A percentile compares a stretch with the other conserved stretches of the same genome.
Conservation (phyloP, 53 echinoderm and acorn worm genomes). For the Holothuria scabra region DNA sequence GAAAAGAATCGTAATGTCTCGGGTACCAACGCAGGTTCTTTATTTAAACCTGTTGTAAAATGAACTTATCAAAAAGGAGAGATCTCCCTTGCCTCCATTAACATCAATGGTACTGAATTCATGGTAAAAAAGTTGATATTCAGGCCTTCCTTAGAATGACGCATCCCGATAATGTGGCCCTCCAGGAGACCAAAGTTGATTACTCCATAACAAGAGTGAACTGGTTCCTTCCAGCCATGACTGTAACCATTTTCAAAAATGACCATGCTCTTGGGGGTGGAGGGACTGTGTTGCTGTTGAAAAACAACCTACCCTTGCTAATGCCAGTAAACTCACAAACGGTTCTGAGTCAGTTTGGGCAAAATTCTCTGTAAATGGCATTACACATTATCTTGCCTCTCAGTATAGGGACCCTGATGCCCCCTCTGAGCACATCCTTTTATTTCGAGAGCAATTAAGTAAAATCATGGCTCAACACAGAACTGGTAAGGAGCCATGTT, state of each 20-base stretch:
- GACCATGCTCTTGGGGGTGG: not conserved
- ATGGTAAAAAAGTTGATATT: not conserved
- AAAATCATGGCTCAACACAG: not conserved
- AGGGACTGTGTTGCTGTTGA: not conserved
- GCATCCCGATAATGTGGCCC: not conserved
- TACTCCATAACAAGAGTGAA: conserved; percentile 5
- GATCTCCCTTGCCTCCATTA: not conserved
- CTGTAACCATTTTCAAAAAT: conserved; percentile 17
- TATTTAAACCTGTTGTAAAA: not conserved
- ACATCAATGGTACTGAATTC: conserved; percentile 13
- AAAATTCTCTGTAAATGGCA: not conserved
- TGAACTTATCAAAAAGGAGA: not conserved
- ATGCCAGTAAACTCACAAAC: not conserved
- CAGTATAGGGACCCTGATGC: not conserved
- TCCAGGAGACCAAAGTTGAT: conserved; percentile 15
- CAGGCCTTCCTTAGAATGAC: conserved; percentile 13
- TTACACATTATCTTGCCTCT: not conserved
- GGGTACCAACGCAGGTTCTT: no score
- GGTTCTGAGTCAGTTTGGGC: conserved; percentile 16
- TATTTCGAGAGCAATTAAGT: conserved; percentile 1
- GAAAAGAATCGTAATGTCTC: no score
- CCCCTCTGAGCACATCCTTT: not conserved
- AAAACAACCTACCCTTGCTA: not conserved
- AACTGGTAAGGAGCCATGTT: not conserved
- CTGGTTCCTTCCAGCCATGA: not conserved